Evolutionary conservation across 2,113 vertebrate species (phyloP).

Genomic region (Mormyrus iriodes): DNA sequence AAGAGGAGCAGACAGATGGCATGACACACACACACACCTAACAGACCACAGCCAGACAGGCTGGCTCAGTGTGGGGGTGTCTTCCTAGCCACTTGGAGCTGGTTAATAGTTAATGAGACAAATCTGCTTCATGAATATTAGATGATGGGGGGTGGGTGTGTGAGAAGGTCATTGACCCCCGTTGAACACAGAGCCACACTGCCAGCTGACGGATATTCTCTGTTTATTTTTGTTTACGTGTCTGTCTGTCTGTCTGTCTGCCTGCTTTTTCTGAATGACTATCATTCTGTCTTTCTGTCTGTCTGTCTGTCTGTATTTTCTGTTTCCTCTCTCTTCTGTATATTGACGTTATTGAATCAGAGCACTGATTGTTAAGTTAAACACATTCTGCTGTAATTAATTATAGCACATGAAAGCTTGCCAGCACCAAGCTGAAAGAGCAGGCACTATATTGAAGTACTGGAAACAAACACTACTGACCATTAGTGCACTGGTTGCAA

Average conservation of each 20-base stretch:
- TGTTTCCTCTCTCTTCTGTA: background rate
- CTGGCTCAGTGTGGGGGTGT: background rate
- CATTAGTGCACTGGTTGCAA: background rate
- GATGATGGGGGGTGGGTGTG: background rate
- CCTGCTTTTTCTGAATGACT: background rate
- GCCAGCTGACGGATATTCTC: background rate
- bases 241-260: background rate
- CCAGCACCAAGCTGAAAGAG: background rate
- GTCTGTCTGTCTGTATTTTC: background rate
- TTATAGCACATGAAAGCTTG: background rate
- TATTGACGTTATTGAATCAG: background rate
- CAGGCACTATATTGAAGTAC: background rate
- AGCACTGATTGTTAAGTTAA: background rate
- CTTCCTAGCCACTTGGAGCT: conserved; percentile 1
- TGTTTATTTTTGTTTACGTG: background rate
- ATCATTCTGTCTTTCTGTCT: background rate
- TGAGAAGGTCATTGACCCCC: background rate
- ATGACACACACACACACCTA: conserved; percentile 5
- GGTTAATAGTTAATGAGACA: conserved; percentile 17
- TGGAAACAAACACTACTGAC: background rate
- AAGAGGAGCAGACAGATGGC: conserved; percentile 4
- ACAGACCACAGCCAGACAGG: background rate
- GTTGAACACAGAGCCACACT: background rate
- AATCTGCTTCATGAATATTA: conserved; percentile 18
- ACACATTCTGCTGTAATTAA: background rate